A percentile compares a stretch with the other conserved stretches of the same genome.
Evolutionary conservation across 2,113 vertebrate genomes (phyloP).

Genomic region (Corythaeola cristata): DNA sequence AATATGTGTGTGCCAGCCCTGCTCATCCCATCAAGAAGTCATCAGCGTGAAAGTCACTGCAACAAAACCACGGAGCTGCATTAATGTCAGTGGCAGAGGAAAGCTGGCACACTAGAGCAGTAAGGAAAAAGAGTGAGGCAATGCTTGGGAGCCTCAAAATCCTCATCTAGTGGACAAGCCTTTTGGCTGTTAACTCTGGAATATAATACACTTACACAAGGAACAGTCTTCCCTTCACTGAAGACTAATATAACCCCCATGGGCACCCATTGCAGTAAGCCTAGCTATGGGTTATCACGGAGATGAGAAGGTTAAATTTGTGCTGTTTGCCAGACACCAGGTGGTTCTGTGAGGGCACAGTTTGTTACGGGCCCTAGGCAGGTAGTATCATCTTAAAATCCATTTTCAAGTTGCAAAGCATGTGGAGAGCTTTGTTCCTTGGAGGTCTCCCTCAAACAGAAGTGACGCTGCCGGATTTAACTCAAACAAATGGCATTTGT

Average conservation of each 20-base stretch:
- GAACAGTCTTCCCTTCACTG: not conserved
- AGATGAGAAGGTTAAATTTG: not conserved
- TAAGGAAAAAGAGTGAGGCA: not conserved
- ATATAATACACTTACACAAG: too few species aligned
- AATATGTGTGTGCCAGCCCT: not conserved
- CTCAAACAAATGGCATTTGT: not conserved
- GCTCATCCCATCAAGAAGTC: not conserved
- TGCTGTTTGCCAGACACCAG: not conserved
- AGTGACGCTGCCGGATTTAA: not conserved
- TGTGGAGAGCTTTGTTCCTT: not conserved
- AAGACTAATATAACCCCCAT: not conserved
- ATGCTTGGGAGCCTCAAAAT: not conserved
- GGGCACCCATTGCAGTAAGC: not conserved
- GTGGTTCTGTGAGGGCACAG: not conserved
- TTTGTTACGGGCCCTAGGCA: not conserved
- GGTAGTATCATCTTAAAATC: not conserved
- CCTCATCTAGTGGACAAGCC: not conserved
- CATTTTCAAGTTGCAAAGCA: not conserved
- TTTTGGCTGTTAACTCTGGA: not conserved
- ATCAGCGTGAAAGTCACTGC: fast-evolving
- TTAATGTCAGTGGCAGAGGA: not conserved
- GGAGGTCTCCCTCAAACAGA: not conserved
- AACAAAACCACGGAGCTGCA: not conserved
- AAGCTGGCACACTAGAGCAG: not conserved
- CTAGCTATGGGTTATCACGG: not conserved